A percentile compares a stretch with the other conserved stretches of the same genome.
phyloP scores from a whole-genome alignment of 2,113 vertebrate species.

The Colaptes auratus region DNA sequence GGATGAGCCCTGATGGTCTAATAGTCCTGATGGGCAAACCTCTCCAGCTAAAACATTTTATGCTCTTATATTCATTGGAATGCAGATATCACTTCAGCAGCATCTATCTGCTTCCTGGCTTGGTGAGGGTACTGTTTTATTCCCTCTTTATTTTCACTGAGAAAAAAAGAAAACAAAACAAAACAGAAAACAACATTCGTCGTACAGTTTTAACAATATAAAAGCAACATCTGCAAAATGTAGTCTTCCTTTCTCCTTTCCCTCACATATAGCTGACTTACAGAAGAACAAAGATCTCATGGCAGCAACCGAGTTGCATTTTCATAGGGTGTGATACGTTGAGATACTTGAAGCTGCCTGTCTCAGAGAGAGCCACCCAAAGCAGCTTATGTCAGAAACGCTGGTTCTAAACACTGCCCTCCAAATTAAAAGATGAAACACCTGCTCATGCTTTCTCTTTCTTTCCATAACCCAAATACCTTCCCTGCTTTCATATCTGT shows the following conservation, averaged over 20 bases:
- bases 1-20: constrained; percentile 71
- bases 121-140: neutral
- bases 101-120: neutral
- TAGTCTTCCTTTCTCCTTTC: neutral
- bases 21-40: constrained; percentile 67
- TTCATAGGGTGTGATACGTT: neutral
- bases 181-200: neutral
- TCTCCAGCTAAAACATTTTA: constrained; percentile 40
- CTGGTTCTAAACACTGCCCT: neutral
- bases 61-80: constrained; percentile 52
- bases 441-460: neutral
- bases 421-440: neutral
- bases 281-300: neutral
- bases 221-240: neutral
- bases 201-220: neutral
- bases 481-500: neutral
- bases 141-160: neutral
- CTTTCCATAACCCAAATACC: neutral
- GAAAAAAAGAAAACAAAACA: neutral
- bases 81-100: constrained; percentile 50
- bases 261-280: neutral
- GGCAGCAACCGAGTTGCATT: neutral
- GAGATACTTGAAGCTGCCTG: neutral
- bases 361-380: neutral
- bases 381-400: neutral